A percentile compares a stretch with the other conserved stretches of the same genome.
Conservation (phyloP, 2,797 vertebrate genomes). For the Dicrostonyx torquatus region DNA sequence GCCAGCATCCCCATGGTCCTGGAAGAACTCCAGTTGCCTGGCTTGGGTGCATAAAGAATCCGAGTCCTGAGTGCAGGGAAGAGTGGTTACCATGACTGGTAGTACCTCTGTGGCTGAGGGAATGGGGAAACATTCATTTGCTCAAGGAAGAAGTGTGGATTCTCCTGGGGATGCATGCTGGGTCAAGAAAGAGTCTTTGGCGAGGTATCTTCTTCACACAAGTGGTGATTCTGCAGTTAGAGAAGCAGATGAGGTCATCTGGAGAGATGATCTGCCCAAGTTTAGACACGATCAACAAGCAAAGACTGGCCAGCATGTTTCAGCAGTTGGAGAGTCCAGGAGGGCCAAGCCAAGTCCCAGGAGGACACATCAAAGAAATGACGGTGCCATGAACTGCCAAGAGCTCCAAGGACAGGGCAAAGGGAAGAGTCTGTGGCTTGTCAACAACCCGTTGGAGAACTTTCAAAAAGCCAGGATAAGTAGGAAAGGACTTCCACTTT, state of each 20-base stretch:
- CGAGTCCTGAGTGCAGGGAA: not conserved
- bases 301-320: not conserved
- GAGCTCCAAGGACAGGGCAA: not conserved
- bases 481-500: not conserved
- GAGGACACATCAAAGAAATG: not conserved
- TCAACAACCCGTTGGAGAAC: not conserved
- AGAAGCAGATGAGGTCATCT: not conserved
- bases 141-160: not conserved
- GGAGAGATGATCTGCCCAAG: not conserved
- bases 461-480: not conserved
- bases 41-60: not conserved
- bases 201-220: not conserved
- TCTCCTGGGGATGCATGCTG: not conserved
- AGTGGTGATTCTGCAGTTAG: not conserved
- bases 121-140: not conserved
- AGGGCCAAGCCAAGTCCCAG: not conserved
- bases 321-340: not conserved
- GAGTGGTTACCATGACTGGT: not conserved
- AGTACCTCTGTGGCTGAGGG: not conserved
- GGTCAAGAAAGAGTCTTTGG: not conserved
- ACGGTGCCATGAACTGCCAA: not conserved
- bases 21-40: not conserved
- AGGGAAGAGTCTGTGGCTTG: not conserved
- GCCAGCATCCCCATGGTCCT: not conserved
- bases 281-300: not conserved